Conservation (phyloP, 1,140 invertebrate genomes). For the Nylanderia fulva region DNA sequence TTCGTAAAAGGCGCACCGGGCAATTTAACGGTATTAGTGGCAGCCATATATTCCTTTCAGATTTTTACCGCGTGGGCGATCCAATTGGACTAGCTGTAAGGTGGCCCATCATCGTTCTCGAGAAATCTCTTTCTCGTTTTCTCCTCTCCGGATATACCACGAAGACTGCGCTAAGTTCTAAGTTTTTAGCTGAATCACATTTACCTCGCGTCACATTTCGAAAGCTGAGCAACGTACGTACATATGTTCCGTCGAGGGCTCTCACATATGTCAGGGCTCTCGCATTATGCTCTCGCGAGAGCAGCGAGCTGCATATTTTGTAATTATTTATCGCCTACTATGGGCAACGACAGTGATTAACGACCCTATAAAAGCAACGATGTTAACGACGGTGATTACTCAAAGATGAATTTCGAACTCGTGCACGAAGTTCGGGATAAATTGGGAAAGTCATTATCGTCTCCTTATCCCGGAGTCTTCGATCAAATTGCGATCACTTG, state of each 20-base stretch:
- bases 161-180: constrained; percentile 5
- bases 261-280: constrained; percentile 32
- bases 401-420: not conserved
- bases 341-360: constrained; percentile 35
- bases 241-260: not conserved
- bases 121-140: constrained; percentile 59
- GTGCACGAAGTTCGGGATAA: not conserved
- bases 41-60: constrained; percentile 60
- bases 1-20: constrained; percentile 44
- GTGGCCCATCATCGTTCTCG: constrained; percentile 53
- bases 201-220: constrained; percentile 46
- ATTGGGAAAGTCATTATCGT: constrained; percentile 26
- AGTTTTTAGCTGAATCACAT: constrained; percentile 50
- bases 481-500: not conserved
- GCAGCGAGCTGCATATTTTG: not conserved
- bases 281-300: constrained; percentile 1
- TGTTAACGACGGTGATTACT: constrained; percentile 10
- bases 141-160: constrained; percentile 26
- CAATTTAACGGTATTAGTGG: constrained; percentile 65
- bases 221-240: constrained; percentile 32
- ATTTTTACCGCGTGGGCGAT: constrained; percentile 72
- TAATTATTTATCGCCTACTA: constrained; percentile 48
- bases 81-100: constrained; percentile 71
- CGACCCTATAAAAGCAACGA: constrained; percentile 37
- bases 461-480: not conserved